Conservation (phyloP, 2,888 invertebrate species). For the Drosophila rubida region DNA sequence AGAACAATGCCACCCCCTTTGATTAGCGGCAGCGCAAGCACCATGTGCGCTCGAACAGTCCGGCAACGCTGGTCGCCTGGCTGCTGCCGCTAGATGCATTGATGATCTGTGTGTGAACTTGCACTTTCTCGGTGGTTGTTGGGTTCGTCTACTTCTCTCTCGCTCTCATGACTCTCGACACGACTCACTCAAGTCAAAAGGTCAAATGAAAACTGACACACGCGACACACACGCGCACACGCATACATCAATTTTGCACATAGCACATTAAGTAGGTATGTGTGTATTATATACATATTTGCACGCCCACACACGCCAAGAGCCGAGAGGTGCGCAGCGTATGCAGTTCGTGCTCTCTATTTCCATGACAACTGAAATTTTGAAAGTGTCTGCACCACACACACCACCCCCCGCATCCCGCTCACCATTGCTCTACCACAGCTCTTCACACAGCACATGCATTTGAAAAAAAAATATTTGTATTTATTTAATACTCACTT, state of each 20-base stretch:
- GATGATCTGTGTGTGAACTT: constrained; percentile 53
- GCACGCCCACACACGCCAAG: constrained; percentile 24
- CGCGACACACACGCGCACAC: constrained; percentile 7
- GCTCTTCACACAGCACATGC: not conserved
- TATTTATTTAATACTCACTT: constrained; percentile 67
- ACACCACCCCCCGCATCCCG: not conserved
- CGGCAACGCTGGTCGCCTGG: constrained; percentile 54
- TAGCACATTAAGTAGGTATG: not conserved
- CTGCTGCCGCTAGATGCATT: constrained; percentile 23
- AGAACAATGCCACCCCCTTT: constrained; percentile 68
- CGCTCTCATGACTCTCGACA: not conserved
- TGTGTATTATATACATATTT: constrained; percentile 19
- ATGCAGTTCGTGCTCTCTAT: constrained; percentile 25
- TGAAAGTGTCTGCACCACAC: constrained; percentile 15
- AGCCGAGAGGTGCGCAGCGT: not conserved
- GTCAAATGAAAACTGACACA: constrained; percentile 58
- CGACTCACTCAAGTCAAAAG: constrained; percentile 66
- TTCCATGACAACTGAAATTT: constrained; percentile 35
- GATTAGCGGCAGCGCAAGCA: constrained; percentile 16
- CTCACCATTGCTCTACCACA: constrained; percentile 1
- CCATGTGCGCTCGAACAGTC: constrained; percentile 18
- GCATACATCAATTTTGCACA: constrained; percentile 6
- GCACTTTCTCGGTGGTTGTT: constrained; percentile 46
- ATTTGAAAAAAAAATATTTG: constrained; percentile 4
- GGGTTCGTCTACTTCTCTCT: constrained; percentile 1